Evolutionary conservation across 2,888 invertebrate species (phyloP).

Genomic region (Thereva nobilitata): DNA sequence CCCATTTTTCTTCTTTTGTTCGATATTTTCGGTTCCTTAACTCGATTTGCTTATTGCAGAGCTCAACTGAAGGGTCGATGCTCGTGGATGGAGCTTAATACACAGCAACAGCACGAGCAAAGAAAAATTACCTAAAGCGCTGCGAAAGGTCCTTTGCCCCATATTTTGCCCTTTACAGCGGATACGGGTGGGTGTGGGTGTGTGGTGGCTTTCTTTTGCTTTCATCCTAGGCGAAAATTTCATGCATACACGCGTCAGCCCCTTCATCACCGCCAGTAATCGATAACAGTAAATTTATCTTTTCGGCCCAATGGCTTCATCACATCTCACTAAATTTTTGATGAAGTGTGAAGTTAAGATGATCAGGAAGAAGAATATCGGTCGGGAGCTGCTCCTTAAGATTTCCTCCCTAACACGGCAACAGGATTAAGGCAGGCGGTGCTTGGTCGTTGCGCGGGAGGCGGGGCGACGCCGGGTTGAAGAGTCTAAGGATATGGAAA

Average conservation of each 20-base stretch:
- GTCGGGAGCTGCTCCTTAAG: conserved; percentile 1
- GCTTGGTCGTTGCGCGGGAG: too few species aligned
- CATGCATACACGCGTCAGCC: conserved; percentile 33
- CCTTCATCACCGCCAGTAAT: not conserved
- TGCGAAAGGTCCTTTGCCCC: not conserved
- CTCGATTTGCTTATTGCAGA: conserved; percentile 21
- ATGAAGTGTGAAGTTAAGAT: conserved; percentile 36
- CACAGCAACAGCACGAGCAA: not conserved
- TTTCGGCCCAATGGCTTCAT: conserved; percentile 39
- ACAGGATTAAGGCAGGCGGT: too few species aligned
- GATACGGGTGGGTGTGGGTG: not conserved
- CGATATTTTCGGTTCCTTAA: conserved; percentile 14
- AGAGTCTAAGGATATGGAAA: too few species aligned
- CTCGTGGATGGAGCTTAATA: not conserved
- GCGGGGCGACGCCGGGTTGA: too few species aligned
- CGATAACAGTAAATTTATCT: conserved; percentile 37
- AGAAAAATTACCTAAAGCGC: not conserved
- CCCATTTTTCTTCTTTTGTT: conserved; percentile 3
- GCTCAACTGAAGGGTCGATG: not conserved
- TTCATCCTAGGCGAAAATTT: conserved; percentile 25
- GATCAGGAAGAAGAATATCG: conserved; percentile 13
- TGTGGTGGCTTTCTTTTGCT: conserved; percentile 9
- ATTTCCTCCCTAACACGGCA: too few species aligned
- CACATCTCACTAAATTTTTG: conserved; percentile 40
- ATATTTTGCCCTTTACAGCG: too few species aligned